Evolutionary conservation across 2,888 invertebrate genomes (phyloP).

Genomic region (Patella caerulea): DNA sequence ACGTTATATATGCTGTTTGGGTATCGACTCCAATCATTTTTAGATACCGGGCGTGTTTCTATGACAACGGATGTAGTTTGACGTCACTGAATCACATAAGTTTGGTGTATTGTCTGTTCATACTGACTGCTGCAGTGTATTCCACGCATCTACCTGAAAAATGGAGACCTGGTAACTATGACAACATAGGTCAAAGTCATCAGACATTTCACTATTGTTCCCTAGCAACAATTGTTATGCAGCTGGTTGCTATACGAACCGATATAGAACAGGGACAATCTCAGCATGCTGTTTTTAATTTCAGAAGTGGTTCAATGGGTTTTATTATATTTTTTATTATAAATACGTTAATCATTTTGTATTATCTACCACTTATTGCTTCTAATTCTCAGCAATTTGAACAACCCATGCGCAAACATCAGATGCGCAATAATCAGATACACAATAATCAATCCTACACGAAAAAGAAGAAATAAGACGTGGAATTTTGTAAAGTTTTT

Average conservation of each 20-base stretch:
- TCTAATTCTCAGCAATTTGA: too few relatives aligned
- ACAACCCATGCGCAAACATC: too few relatives aligned
- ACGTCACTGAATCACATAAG: conserved; percentile 46
- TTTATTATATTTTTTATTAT: not conserved
- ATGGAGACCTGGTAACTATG: conserved; percentile 52
- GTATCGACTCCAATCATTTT: conserved; percentile 36
- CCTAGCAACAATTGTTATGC: conserved; percentile 29
- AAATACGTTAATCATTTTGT: not conserved
- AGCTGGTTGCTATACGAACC: conserved; percentile 30
- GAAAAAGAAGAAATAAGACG: too few relatives aligned
- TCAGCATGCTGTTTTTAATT: not conserved
- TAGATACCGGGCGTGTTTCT: conserved; percentile 40
- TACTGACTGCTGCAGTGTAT: conserved; percentile 40
- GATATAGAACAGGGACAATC: conserved; percentile 24
- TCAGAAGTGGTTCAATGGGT: not conserved
- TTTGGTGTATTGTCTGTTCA: conserved; percentile 33
- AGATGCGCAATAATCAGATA: too few relatives aligned
- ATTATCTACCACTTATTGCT: not conserved
- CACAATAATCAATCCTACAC: too few relatives aligned
- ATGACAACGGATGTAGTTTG: conserved; percentile 33
- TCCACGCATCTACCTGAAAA: conserved; percentile 54
- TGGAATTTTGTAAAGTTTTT: too few relatives aligned
- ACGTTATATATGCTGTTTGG: conserved; percentile 34
- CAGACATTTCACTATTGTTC: conserved; percentile 53
- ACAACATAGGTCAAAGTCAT: conserved; percentile 60